A percentile compares a stretch with the other conserved stretches of the same genome.
phyloP scores from a whole-genome alignment of 2,113 vertebrate species.

The Megalops atlanticus region DNA sequence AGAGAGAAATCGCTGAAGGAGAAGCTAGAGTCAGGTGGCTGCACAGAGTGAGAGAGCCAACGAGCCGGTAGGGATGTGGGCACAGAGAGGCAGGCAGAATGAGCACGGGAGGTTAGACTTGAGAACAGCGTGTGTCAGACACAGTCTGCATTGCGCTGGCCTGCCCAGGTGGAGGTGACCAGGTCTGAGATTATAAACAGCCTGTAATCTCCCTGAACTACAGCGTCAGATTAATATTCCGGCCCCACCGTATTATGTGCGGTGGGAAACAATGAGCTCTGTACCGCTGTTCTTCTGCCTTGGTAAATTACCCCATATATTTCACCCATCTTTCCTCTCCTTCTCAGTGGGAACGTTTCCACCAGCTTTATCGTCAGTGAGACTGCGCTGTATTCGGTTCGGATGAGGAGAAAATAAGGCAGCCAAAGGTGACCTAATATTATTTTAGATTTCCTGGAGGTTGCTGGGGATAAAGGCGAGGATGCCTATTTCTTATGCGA shows the following conservation, averaged over 20 bases:
- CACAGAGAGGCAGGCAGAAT: neutral
- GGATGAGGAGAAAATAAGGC: too few species aligned
- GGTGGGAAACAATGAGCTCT: too few species aligned
- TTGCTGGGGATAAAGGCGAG: too few species aligned
- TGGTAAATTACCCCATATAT: neutral
- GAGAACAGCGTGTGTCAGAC: neutral
- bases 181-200: neutral
- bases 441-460: too few species aligned
- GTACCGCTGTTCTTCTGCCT: neutral
- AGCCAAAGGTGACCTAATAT: too few species aligned
- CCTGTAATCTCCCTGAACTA: neutral
- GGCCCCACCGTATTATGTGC: neutral
- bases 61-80: neutral
- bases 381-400: too few species aligned
- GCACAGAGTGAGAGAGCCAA: neutral
- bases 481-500: too few species aligned
- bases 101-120: neutral
- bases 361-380: too few species aligned
- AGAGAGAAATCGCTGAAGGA: neutral
- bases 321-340: neutral
- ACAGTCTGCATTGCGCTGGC: neutral
- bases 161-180: conserved; percentile 4
- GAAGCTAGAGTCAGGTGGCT: neutral
- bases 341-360: too few species aligned
- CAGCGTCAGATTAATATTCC: conserved; percentile 8